Conservation (phyloP, 1,140 invertebrate species). For the Caerostris darwini region DNA sequence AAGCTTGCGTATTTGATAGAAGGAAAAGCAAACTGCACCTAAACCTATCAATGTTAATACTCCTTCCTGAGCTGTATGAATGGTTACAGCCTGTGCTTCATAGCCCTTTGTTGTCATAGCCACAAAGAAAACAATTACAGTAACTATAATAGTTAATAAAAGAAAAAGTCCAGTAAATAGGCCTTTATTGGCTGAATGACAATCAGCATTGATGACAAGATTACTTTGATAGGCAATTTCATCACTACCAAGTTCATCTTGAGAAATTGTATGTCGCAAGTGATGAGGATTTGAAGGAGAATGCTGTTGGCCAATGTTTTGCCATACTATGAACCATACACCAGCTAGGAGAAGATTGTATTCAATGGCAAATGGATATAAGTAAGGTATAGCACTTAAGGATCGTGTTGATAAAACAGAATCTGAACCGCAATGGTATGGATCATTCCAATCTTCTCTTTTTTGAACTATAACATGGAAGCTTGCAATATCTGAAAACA, state of each 20-base stretch:
- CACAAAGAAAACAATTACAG: slow-evolving; percentile 87
- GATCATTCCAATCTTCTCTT: slow-evolving; percentile 37
- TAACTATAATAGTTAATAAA: slow-evolving; percentile 84
- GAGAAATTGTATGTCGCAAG: slow-evolving; percentile 74
- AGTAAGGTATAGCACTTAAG: slow-evolving; percentile 82
- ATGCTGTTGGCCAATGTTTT: slow-evolving; percentile 86
- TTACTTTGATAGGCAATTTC: slow-evolving; percentile 82
- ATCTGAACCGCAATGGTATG: slow-evolving; percentile 53
- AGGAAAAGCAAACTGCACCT: slow-evolving; percentile 82
- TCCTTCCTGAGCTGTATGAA: slow-evolving; percentile 79
- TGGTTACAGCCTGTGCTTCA: slow-evolving; percentile 79
- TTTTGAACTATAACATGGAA: slow-evolving; percentile 56
- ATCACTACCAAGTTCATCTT: slow-evolving; percentile 77
- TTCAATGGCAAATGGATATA: slow-evolving; percentile 89
- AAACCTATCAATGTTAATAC: slow-evolving; percentile 84
- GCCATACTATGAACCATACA: slow-evolving; percentile 88
- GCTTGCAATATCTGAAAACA: slow-evolving; percentile 63
- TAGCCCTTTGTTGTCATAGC: slow-evolving; percentile 84
- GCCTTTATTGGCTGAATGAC: slow-evolving; percentile 88
- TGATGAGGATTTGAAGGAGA: slow-evolving; percentile 79
- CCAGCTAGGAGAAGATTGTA: slow-evolving; percentile 89
- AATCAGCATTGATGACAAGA: slow-evolving; percentile 87
- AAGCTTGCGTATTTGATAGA: slow-evolving; percentile 84
- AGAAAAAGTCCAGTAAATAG: slow-evolving; percentile 87
- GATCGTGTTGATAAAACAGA: slow-evolving; percentile 77